Base-by-base conservation (phyloP, 2,113 vertebrate genomes). In the Atlantisia rogersi region DNA sequence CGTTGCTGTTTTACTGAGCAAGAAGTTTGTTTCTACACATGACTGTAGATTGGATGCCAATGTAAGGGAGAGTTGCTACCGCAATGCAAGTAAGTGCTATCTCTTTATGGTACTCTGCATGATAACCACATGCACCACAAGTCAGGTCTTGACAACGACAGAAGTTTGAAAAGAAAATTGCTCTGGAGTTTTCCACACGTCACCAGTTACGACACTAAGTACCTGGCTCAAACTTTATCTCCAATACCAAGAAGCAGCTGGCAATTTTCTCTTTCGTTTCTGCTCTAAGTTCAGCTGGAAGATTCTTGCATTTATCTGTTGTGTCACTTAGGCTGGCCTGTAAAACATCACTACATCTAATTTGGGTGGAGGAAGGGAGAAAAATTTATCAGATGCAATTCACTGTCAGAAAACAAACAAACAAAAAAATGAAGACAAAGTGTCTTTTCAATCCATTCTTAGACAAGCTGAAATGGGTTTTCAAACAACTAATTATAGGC, bases 401-500 rank as follows among this genome's bases (percentile, higher is more conserved):
- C 13, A 88, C 0, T 75, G 63, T 24, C 75, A 77, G 85, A 56
- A 69, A 53, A 48, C 48, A 48, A 48, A 48, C 48, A 48, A 48
- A 20, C 44, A 16, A 48, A 48, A 48, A 22, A 46, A 39, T 2
- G 0, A 91, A 35, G 42, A 90, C 82, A 83, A 95, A 90, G 35
- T 74, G 63, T 40, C 44, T 68, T 85, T 90, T 79, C 71, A 50
- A 62, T 70, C 46, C 73, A 81, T 46, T 52, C n/a, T 75, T 82
- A 79, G 3, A 90, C 6, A 65, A 70, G 39, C 12, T 75, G 82
- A 75, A 85, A 82, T 6, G 84, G 55, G 8, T 92, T 92, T 59
- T 94, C 31, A 97, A 86, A 94, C 26, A 90, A 83, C 55, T 84
- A 50, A 88, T 62, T 77, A 21, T 5, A 90, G 84, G 42, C 20